These are phyloP conservation scores for Pseudomyrmex gracilis DNA, from an alignment of 1,140 invertebrate genomes.

Conservation along the genomic window DNA sequence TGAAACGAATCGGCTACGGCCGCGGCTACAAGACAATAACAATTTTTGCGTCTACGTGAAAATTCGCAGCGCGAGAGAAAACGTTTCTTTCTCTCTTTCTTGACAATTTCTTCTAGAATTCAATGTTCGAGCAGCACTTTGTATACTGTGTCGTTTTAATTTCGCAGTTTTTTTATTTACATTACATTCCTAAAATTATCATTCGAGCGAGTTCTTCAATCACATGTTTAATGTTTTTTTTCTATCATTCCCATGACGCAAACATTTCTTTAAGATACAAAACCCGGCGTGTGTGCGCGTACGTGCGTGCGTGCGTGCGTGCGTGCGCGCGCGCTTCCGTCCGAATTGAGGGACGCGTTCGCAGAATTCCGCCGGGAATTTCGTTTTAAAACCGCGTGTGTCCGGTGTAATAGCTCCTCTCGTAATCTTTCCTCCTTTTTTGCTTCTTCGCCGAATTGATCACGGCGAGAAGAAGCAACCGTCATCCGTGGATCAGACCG, in stretches of 20 bases:
- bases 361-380: constrained; percentile 1
- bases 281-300: too few species aligned
- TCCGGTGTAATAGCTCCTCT: background rate
- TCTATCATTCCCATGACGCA: too few species aligned
- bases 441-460: constrained; percentile 50
- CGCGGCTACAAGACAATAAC: background rate
- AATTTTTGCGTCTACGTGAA: constrained; percentile 4
- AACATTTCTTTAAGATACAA: background rate
- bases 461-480: background rate
- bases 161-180: too few species aligned
- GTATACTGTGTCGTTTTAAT: too few species aligned
- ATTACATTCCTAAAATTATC: too few species aligned
- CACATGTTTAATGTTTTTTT: too few species aligned
- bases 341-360: constrained; percentile 13
- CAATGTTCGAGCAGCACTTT: background rate
- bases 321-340: background rate
- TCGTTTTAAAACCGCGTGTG: background rate
- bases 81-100: background rate
- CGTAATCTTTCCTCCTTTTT: background rate
- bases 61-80: background rate
- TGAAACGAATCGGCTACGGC: constrained; percentile 17
- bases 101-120: background rate
- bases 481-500: constrained; percentile 19
- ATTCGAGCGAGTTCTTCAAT: too few species aligned
- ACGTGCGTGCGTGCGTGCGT: too few species aligned